A percentile compares a stretch with the other conserved stretches of the same genome.
These are phyloP conservation scores for Oscheius sp. DNA, from an alignment of 2,888 invertebrate species.

Conservation along the genomic window DNA sequence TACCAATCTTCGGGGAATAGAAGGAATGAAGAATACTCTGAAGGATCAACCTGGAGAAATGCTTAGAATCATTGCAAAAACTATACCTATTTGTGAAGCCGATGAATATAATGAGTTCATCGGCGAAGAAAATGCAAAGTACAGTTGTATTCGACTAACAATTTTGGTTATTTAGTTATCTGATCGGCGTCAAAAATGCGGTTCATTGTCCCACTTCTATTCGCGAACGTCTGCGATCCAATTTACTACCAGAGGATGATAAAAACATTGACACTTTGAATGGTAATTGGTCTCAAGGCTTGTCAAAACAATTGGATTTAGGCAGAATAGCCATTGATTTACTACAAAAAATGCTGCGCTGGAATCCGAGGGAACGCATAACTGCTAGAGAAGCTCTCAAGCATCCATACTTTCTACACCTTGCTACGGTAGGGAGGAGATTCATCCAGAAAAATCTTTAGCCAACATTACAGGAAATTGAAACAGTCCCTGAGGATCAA, in stretches of 20 bases:
- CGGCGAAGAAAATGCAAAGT: background rate
- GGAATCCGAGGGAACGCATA: slow-evolving; percentile 20
- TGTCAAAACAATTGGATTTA: background rate
- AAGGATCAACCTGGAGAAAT: background rate
- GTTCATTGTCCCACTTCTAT: background rate
- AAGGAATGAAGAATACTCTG: background rate
- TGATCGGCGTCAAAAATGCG: background rate
- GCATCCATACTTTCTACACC: slow-evolving; percentile 11
- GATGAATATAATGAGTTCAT: slow-evolving; percentile 1
- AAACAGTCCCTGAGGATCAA: background rate
- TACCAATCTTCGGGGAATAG: no score
- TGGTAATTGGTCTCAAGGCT: background rate
- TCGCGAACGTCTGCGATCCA: slow-evolving; percentile 1
- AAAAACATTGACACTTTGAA: background rate
- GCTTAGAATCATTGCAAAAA: background rate
- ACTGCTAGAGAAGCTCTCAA: background rate
- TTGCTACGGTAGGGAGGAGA: background rate
- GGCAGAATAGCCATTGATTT: slow-evolving; percentile 7
- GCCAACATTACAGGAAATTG: background rate
- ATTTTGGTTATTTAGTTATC: no score
- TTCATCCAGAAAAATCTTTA: background rate
- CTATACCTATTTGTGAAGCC: background rate
- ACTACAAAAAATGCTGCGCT: slow-evolving; percentile 9
- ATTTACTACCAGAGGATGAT: slow-evolving; percentile 13
- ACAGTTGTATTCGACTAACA: background rate